These are phyloP conservation scores for Acleris sparsana DNA, from an alignment of 2,888 invertebrate genomes.

Conservation along the genomic window DNA sequence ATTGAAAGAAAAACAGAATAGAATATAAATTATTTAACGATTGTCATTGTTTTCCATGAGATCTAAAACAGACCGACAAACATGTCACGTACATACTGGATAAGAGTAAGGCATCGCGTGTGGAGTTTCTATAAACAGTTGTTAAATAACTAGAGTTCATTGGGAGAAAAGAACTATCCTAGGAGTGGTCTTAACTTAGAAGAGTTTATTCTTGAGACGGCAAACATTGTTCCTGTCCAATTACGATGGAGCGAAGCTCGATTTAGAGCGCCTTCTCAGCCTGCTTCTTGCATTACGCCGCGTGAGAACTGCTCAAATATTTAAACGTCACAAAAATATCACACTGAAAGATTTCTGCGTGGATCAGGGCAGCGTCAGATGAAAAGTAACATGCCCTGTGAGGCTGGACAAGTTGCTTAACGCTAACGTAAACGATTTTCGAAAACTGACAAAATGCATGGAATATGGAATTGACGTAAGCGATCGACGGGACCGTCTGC, in stretches of 20 bases:
- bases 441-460: no score
- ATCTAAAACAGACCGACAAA: no score
- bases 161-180: constrained; percentile 7
- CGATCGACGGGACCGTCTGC: no score
- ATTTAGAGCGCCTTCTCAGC: constrained; percentile 57
- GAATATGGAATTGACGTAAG: no score
- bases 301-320: constrained; percentile 25
- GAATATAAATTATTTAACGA: no score
- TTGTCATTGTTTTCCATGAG: no score
- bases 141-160: constrained; percentile 2
- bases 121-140: constrained; percentile 4
- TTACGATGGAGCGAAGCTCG: constrained; percentile 53
- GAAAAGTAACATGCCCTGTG: no score
- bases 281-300: constrained; percentile 38
- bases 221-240: constrained; percentile 57
- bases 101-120: neutral
- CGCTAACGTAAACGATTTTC: no score
- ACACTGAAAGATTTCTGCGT: neutral
- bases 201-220: constrained; percentile 41
- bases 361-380: no score
- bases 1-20: no score
- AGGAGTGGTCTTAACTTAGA: constrained; percentile 17
- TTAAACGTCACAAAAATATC: constrained; percentile 25
- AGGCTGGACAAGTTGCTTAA: no score
- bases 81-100: neutral